Percentiles rank a stretch among this genome's conserved stretches.
phyloP scores from a whole-genome alignment of 1,140 invertebrate species.

The Phocides pigmalion region DNA sequence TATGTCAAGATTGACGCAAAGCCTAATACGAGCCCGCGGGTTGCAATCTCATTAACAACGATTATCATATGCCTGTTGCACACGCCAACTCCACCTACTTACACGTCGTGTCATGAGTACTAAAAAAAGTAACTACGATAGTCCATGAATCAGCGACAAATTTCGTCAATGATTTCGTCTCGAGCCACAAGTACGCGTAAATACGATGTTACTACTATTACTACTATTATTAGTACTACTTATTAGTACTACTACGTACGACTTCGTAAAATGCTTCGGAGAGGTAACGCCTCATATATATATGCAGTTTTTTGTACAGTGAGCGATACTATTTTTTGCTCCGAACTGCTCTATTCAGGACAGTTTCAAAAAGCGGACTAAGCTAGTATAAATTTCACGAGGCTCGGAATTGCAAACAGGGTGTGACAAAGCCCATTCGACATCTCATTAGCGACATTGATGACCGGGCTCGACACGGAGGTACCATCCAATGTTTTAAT shows the following conservation, averaged over 20 bases:
- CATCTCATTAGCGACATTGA: constrained; percentile 16
- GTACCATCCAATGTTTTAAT: constrained; percentile 11
- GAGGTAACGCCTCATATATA: too few relatives aligned
- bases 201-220: too few relatives aligned
- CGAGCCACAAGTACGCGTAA: too few relatives aligned
- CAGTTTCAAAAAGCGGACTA: not conserved
- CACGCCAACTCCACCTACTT: constrained; percentile 4
- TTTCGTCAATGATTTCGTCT: too few relatives aligned
- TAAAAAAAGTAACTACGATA: too few relatives aligned
- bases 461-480: not conserved
- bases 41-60: constrained; percentile 23
- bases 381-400: constrained; percentile 14
- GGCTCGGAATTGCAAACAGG: not conserved
- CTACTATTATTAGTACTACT: too few relatives aligned
- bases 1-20: constrained; percentile 9
- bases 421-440: constrained; percentile 22
- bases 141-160: too few relatives aligned
- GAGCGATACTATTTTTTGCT: too few relatives aligned
- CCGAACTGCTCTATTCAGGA: not conserved
- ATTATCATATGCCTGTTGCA: constrained; percentile 18
- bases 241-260: too few relatives aligned
- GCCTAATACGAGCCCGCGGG: constrained; percentile 20
- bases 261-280: too few relatives aligned
- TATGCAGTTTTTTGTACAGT: too few relatives aligned
- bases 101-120: too few relatives aligned